Percentiles rank a stretch among this genome's conserved stretches.
These are phyloP conservation scores for Noctua comes DNA, from an alignment of 2,888 invertebrate species.

Conservation along the genomic window DNA sequence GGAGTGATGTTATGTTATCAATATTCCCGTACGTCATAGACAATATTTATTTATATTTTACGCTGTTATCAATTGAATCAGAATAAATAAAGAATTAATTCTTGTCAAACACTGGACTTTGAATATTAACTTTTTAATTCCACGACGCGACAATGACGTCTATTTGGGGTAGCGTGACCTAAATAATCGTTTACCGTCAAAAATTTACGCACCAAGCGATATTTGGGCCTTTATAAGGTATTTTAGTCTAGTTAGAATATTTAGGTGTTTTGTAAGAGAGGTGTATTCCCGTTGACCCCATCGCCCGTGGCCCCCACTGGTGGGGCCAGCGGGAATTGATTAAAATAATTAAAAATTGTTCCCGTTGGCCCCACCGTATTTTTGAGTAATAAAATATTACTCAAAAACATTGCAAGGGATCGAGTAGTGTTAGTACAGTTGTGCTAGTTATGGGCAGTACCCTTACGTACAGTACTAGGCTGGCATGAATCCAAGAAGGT, in stretches of 20 bases:
- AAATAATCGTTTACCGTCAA: slow-evolving; percentile 41
- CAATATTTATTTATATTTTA: slow-evolving; percentile 41
- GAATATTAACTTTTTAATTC: slow-evolving; percentile 52
- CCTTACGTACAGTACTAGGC: too few relatives aligned
- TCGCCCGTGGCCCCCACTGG: too few relatives aligned
- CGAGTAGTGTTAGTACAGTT: too few relatives aligned
- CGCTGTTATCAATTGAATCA: slow-evolving; percentile 49
- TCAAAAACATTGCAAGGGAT: too few relatives aligned
- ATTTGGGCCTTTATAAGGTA: slow-evolving; percentile 15
- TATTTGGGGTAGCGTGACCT: slow-evolving; percentile 50
- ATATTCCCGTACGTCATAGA: slow-evolving; percentile 40
- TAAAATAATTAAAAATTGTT: too few relatives aligned
- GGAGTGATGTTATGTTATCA: slow-evolving; percentile 8
- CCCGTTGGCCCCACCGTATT: too few relatives aligned
- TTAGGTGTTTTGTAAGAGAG: background rate
- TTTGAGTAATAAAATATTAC: too few relatives aligned
- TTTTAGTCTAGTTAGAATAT: background rate
- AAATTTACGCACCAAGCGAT: slow-evolving; percentile 24
- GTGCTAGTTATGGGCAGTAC: too few relatives aligned
- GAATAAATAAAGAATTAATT: slow-evolving; percentile 49
- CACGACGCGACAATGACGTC: slow-evolving; percentile 54
- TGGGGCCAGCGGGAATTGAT: too few relatives aligned
- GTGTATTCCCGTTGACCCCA: too few relatives aligned
- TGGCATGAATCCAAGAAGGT: too few relatives aligned
- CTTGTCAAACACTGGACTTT: slow-evolving; percentile 49